phyloP scores from a whole-genome alignment of 2,113 vertebrate genomes.

The Nothocercus nigrocapillus region DNA sequence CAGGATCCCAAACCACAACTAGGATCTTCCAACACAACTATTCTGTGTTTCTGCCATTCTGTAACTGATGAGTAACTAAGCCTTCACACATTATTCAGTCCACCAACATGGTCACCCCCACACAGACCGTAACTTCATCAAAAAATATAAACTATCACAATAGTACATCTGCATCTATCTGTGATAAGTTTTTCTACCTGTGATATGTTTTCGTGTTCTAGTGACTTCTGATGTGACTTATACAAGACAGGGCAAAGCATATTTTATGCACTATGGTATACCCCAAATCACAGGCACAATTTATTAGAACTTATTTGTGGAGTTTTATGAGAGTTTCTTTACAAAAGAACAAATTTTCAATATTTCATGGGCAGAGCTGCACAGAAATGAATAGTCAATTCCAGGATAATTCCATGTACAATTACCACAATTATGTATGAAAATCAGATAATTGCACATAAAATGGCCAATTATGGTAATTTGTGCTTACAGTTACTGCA shows the following conservation, averaged over 20 bases:
- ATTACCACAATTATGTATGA: not conserved
- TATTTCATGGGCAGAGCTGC: not conserved
- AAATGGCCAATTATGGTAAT: not conserved
- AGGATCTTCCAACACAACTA: no score
- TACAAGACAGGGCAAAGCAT: not conserved
- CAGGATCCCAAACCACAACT: no score
- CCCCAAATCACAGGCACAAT: not conserved
- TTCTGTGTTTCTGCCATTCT: no score
- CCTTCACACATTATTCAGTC: not conserved
- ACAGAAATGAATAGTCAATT: not conserved
- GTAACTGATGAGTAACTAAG: not conserved
- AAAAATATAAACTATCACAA: not conserved
- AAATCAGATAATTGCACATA: conserved; percentile 1
- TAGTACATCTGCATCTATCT: not conserved
- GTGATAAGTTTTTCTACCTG: not conserved
- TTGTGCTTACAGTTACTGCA: not conserved
- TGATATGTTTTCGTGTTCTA: not conserved
- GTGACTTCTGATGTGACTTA: not conserved
- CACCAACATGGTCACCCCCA: not conserved
- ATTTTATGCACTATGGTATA: not conserved
- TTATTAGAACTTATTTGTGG: not conserved
- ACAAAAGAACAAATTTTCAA: not conserved
- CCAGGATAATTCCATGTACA: not conserved
- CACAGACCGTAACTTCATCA: not conserved
- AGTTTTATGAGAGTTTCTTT: not conserved